Percentiles rank a stretch among this genome's conserved stretches.
Evolutionary conservation across 2,888 invertebrate species (phyloP).

Genomic region (Gerris lacustris): DNA sequence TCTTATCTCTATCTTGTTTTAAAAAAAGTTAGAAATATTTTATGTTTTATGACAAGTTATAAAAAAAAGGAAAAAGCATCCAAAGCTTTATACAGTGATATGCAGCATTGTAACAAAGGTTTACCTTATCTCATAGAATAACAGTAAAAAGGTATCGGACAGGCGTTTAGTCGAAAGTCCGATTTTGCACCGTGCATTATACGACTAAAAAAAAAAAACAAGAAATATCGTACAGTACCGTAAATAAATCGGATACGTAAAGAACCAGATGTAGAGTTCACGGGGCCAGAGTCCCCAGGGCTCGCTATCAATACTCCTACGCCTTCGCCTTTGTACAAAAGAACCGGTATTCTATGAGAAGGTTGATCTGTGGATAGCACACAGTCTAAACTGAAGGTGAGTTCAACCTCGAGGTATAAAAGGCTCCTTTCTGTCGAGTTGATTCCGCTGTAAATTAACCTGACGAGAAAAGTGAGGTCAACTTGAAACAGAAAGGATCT

Average conservation of each 20-base stretch:
- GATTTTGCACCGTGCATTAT: too few species aligned
- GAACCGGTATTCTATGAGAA: background rate
- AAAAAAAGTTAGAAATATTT: too few species aligned
- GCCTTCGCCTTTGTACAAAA: conserved; percentile 2
- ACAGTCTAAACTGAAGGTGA: background rate
- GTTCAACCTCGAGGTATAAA: background rate
- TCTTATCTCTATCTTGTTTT: too few species aligned
- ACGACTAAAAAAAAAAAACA: too few species aligned
- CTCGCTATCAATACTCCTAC: conserved; percentile 1
- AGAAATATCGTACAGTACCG: background rate
- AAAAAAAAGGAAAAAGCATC: too few species aligned
- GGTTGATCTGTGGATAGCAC: background rate
- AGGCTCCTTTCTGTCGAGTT: background rate
- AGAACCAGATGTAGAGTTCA: conserved; percentile 3
- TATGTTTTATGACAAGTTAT: too few species aligned
- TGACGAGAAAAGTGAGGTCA: background rate
- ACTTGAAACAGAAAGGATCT: background rate
- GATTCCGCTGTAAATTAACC: background rate
- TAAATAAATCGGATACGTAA: background rate
- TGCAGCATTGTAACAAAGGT: too few species aligned
- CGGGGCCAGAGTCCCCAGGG: background rate
- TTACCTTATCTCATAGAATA: too few species aligned
- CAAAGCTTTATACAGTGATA: too few species aligned
- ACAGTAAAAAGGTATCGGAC: too few species aligned
- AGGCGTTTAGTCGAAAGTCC: too few species aligned